These are phyloP conservation scores for Chouioia cunea DNA, from an alignment of 2,888 invertebrate genomes.

Conservation along the genomic window DNA sequence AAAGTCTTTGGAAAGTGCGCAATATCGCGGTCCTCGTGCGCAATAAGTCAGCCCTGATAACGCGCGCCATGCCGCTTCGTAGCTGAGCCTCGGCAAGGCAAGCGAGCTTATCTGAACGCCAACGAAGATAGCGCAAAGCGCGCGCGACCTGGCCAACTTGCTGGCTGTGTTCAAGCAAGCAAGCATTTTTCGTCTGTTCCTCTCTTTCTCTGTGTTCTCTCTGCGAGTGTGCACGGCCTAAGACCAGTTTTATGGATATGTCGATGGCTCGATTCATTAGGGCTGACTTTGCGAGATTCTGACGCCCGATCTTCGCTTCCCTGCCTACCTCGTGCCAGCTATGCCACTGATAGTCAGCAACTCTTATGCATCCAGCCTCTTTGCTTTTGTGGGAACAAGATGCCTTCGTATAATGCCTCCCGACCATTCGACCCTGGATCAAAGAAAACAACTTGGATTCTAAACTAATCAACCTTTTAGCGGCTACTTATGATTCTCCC, in stretches of 20 bases:
- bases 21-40: constrained; percentile 40
- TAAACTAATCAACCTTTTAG: too few species aligned
- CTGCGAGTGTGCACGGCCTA: neutral
- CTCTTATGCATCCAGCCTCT: too few species aligned
- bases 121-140: constrained; percentile 42
- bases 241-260: constrained; percentile 30
- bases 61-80: constrained; percentile 2
- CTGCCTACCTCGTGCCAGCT: too few species aligned
- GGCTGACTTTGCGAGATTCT: constrained; percentile 24
- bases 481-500: too few species aligned
- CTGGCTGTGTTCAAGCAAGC: constrained; percentile 20
- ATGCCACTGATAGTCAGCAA: too few species aligned
- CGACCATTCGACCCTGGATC: too few species aligned
- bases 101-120: constrained; percentile 15
- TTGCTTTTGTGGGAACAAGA: too few species aligned
- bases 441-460: too few species aligned
- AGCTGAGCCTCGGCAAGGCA: constrained; percentile 23
- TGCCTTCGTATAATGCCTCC: too few species aligned
- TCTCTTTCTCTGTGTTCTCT: neutral
- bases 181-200: constrained; percentile 19
- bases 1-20: constrained; percentile 39
- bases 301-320: constrained; percentile 18
- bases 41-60: constrained; percentile 43
- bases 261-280: constrained; percentile 42
- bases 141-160: constrained; percentile 41